phyloP scores from a whole-genome alignment of 2,113 vertebrate species.

The Poecilia latipinna region DNA sequence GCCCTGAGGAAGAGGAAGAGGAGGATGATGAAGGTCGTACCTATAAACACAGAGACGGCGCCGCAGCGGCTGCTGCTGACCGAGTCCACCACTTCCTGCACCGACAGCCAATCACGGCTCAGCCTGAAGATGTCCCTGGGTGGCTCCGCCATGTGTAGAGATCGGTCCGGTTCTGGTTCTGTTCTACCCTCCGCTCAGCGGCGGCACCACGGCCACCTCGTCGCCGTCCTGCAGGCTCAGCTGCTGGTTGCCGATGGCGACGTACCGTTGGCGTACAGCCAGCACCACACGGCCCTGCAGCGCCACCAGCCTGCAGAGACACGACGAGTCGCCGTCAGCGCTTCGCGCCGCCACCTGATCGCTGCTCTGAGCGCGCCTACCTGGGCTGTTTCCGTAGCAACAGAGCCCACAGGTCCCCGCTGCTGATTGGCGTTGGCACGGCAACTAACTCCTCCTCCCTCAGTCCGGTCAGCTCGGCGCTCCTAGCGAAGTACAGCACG shows the following conservation, averaged over 20 bases:
- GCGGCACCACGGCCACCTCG: constrained; percentile 94
- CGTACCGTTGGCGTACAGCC: constrained; percentile 91
- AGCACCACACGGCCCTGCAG: constrained; percentile 87
- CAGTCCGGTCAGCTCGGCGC: constrained; percentile 87
- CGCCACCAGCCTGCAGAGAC: constrained; percentile 17
- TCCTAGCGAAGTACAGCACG: constrained; percentile 93
- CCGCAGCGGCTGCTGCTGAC: constrained; percentile 87
- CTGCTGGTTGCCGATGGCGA: constrained; percentile 85
- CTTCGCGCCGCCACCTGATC: not conserved
- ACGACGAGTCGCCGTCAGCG: not conserved
- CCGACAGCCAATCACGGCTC: constrained; percentile 82
- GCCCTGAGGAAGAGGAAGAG: too few relatives aligned
- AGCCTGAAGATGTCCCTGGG: constrained; percentile 82
- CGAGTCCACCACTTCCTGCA: constrained; percentile 82
- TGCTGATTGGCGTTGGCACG: constrained; percentile 82
- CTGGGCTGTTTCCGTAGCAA: constrained; percentile 86
- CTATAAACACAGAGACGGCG: constrained; percentile 89
- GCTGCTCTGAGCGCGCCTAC: constrained; percentile 60
- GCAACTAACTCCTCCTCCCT: constrained; percentile 84
- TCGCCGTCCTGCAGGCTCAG: constrained; percentile 86
- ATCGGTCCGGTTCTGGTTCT: not conserved
- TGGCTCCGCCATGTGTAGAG: not conserved
- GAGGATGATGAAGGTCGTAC: constrained; percentile 42
- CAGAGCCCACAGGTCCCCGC: constrained; percentile 86
- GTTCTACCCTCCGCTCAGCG: constrained; percentile 91